Base-by-base conservation (phyloP, 2,888 invertebrate genomes). In the Cartodere bifasciata region DNA sequence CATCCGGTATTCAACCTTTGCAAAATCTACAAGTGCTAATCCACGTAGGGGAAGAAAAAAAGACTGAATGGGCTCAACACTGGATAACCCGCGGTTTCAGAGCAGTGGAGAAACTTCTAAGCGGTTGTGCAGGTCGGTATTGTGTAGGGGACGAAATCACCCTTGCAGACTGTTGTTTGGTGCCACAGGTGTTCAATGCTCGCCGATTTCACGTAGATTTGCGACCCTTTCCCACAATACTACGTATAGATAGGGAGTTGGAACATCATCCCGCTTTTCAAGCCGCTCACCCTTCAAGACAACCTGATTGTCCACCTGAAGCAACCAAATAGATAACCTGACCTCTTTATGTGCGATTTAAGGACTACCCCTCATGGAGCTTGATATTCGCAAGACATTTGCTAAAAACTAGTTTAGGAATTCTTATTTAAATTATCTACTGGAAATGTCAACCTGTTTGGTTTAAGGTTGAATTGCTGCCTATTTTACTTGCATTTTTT, bases 121-220 rank as follows among this genome's bases (percentile, higher is more conserved):
- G 80, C 1, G 70, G 79, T 2, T 81, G 81, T 28, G 83, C 91
- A 28, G 90, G 90, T 5, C 86, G 86, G 55, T 95, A 86, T 54
- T 88, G 87, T 52, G 84, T 92, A 3, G 95, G 95, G 1, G 90
- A 97, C 60, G 81, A 84, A 44, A 78, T 97, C 35, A 86, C 92
- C 0, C 63, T 95, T 52, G 95, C 95, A 4, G 97, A 97, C 60
- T 84, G 91, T 50, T 94, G 88, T 55, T 66, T 97, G 35, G 85
- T 95, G 29, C 95, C 95, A 26, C 95, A 97, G 64, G 82, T 94
- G 31, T 90, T 85, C 57, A 92, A 91, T 64, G 94, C 94, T 16
- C 70, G 84, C 58, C 80, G 90, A 64, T 94, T 92, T 66, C 86
- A 87, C 49, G 91, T 94, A 7, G 90, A 94, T 56, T 63, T 94